Percentiles rank a stretch among this genome's conserved stretches.
Evolutionary conservation across 1,140 invertebrate species (phyloP).

Genomic region (honey bee (Apis mellifera)): Amel_HAv3.1 CM009941.2:6798501-6799000

Average conservation of each 20-base stretch:
- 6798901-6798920: not conserved
- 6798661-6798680: not conserved
- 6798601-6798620: no score
- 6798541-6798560: no score
- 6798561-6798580: no score
- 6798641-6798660: no score
- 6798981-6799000: no score
- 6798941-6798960: not conserved
- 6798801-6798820: not conserved
- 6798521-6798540: no score
- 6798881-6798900: not conserved
- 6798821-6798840: not conserved
- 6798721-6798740: not conserved
- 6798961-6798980: not conserved
- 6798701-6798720: not conserved
- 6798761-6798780: not conserved
- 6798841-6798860: not conserved
- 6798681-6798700: not conserved
- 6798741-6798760: not conserved
- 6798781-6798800: not conserved
- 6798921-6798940: not conserved
- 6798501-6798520: no score
- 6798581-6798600: no score
- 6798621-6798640: no score
- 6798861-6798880: not conserved